Percentiles rank a stretch among this genome's conserved stretches.
These are phyloP conservation scores for Pygoscelis adeliae DNA, from an alignment of 2,113 vertebrate species.

Conservation along the genomic window DNA sequence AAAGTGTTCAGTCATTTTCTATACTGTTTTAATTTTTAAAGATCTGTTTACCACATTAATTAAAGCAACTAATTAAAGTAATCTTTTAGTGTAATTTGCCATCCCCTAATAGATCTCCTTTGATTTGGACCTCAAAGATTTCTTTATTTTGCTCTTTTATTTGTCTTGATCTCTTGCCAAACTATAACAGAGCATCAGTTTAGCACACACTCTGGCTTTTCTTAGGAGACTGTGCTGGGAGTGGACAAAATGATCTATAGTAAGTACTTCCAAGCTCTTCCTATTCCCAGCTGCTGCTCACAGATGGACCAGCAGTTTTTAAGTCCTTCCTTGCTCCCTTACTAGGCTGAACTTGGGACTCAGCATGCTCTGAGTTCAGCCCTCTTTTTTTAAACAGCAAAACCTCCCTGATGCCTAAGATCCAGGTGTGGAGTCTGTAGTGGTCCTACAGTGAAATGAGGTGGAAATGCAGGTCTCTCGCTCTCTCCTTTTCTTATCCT, in stretches of 20 bases:
- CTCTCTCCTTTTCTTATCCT: neutral
- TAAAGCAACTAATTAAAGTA: neutral
- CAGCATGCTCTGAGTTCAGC: neutral
- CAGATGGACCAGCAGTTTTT: neutral
- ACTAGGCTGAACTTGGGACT: neutral
- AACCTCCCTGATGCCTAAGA: neutral
- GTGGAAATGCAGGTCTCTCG: accelerated
- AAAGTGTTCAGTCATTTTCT: neutral
- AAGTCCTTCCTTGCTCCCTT: neutral
- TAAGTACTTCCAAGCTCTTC: neutral
- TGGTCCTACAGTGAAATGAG: neutral
- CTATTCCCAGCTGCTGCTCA: neutral
- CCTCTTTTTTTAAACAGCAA: neutral
- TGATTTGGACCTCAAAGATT: neutral
- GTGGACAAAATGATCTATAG: neutral
- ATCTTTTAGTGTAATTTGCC: neutral
- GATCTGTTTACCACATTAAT: neutral
- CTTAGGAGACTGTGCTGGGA: neutral
- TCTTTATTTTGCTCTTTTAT: neutral
- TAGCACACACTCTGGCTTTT: neutral
- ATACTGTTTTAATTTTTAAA: neutral
- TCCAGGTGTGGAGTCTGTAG: neutral
- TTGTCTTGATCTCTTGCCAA: neutral
- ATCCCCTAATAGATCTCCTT: neutral
- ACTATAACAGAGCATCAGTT: neutral